phyloP scores from a whole-genome alignment of 2,797 vertebrate species.

The Neosalanx taihuensis region DNA sequence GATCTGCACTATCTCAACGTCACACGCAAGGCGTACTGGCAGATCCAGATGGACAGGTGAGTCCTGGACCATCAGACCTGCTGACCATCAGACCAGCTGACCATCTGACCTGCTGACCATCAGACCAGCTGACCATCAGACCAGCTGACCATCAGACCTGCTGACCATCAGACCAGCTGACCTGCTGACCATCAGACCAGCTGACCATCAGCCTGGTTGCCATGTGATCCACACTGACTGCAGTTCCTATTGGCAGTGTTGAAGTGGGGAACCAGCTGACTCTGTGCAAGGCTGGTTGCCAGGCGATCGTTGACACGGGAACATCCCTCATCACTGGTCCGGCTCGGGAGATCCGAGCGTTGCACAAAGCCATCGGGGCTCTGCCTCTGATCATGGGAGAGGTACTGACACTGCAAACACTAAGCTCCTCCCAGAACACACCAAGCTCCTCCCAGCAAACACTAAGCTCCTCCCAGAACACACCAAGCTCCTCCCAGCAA shows the following conservation, averaged over 20 bases:
- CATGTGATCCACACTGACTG: not conserved
- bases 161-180: no score
- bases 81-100: no score
- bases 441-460: no score
- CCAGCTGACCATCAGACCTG: no score
- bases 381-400: conserved; percentile 74
- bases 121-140: no score
- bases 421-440: no score
- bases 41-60: conserved; percentile 80
- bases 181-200: no score
- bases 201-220: not conserved
- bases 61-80: conserved; percentile 20
- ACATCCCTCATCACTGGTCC: conserved; percentile 81
- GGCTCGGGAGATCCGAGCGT: conserved; percentile 70
- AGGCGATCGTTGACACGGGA: conserved; percentile 82
- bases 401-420: conserved; percentile 51
- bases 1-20: conserved; percentile 82
- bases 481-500: no score
- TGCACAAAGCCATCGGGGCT: conserved; percentile 79
- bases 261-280: conserved; percentile 73
- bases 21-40: conserved; percentile 85
- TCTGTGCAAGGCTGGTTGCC: conserved; percentile 80
- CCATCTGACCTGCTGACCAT: no score
- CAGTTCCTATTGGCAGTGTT: conserved; percentile 59
- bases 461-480: no score